phyloP scores from a whole-genome alignment of 2,797 vertebrate genomes.

The Oryzias dopingdopingensis region DNA sequence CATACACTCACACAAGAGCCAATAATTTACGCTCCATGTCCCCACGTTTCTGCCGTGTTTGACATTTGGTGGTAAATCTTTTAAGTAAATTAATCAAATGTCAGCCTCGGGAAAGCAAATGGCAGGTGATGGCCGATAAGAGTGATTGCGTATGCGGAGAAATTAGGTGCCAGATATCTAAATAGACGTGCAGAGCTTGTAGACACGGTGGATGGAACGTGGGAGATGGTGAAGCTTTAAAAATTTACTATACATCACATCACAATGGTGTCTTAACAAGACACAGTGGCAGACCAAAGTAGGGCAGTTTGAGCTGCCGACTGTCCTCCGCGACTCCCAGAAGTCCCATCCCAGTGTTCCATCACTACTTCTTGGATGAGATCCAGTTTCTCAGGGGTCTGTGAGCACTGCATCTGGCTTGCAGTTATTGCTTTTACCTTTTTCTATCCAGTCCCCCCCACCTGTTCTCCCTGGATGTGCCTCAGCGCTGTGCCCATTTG shows the following conservation, averaged over 20 bases:
- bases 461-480: slow-evolving; percentile 15
- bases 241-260: neutral
- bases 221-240: slow-evolving; percentile 1
- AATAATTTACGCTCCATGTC: slow-evolving; percentile 14
- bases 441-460: neutral
- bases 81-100: slow-evolving; percentile 65
- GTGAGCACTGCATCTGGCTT: neutral
- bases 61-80: slow-evolving; percentile 67
- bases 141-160: slow-evolving; percentile 17
- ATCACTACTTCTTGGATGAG: too few species aligned
- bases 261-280: neutral
- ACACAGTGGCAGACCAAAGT: neutral
- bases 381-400: neutral
- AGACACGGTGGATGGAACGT: slow-evolving; percentile 12
- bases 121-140: slow-evolving; percentile 54
- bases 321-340: too few species aligned
- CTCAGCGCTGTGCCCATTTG: slow-evolving; percentile 9
- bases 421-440: slow-evolving; percentile 1
- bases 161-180: slow-evolving; percentile 20
- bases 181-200: slow-evolving; percentile 15
- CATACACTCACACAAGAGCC: slow-evolving; percentile 4
- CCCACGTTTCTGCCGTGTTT: slow-evolving; percentile 24
- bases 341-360: too few species aligned
- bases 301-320: too few species aligned
- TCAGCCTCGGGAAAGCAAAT: slow-evolving; percentile 57